Conservation (phyloP, 1,140 invertebrate species). For the Cotesia chilonis region DNA sequence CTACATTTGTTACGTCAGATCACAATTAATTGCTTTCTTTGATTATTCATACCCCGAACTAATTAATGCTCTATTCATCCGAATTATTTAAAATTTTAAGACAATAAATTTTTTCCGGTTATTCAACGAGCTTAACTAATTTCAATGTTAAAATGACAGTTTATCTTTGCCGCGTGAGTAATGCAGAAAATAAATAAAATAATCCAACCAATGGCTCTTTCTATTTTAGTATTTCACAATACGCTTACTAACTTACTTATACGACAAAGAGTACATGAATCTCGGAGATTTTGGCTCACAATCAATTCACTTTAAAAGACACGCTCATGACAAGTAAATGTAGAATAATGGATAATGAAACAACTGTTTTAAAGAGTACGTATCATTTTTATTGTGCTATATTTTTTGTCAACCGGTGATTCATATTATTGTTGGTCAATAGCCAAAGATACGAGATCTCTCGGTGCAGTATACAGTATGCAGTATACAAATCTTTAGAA, state of each 20-base stretch:
- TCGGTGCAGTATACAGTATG: background rate
- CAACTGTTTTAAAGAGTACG: conserved; percentile 11
- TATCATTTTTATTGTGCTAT: background rate
- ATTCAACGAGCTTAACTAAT: no score
- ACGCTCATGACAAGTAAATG: conserved; percentile 35
- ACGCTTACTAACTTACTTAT: conserved; percentile 1
- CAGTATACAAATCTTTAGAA: no score
- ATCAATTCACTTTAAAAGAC: conserved; percentile 45
- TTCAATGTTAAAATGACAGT: background rate
- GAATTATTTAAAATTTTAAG: no score
- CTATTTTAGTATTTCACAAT: conserved; percentile 8
- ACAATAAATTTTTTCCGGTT: no score
- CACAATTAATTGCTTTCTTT: background rate
- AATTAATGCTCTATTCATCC: no score
- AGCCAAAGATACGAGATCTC: conserved; percentile 1
- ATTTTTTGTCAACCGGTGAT: background rate
- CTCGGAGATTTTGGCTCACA: conserved; percentile 36
- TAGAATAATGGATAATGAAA: conserved; percentile 32
- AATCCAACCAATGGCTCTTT: background rate
- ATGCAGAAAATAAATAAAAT: background rate
- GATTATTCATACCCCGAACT: no score
- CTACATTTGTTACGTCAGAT: background rate
- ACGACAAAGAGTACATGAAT: background rate
- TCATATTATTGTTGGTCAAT: conserved; percentile 11
- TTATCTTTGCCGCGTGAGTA: no score